phyloP scores from a whole-genome alignment of 2,797 vertebrate species.

The Gymnopithys bicolor region DNA sequence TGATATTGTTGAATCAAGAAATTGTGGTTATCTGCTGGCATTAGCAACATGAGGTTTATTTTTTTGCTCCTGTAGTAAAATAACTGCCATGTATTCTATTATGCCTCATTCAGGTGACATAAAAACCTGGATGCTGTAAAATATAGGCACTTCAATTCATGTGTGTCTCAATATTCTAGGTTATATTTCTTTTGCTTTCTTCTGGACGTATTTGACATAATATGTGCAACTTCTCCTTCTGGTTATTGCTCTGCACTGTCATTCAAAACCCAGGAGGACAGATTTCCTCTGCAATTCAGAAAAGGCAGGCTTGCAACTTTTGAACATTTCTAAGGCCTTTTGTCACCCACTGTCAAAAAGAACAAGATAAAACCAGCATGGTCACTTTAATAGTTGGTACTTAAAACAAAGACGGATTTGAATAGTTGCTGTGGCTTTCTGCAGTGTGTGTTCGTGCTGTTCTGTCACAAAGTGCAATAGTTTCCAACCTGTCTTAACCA shows the following conservation, averaged over 20 bases:
- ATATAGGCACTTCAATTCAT: neutral
- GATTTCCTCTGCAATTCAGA: conserved; percentile 4
- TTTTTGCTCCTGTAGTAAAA: neutral
- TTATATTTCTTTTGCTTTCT: neutral
- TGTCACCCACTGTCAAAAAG: conserved; percentile 30
- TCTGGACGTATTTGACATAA: neutral
- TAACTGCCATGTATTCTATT: neutral
- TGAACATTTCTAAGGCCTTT: conserved; percentile 42
- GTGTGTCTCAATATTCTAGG: neutral
- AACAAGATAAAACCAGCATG: conserved; percentile 42
- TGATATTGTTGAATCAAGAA: neutral
- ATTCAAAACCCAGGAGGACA: neutral
- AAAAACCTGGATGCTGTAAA: neutral
- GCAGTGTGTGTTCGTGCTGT: neutral
- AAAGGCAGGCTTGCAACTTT: conserved; percentile 29
- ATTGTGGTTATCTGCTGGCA: neutral
- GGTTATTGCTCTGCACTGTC: neutral
- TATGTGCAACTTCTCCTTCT: neutral
- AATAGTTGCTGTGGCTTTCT: neutral
- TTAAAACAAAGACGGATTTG: conserved; percentile 27
- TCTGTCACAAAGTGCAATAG: conserved; percentile 14
- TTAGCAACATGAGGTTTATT: neutral
- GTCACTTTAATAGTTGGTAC: conserved; percentile 37
- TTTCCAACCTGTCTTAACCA: conserved; percentile 42
- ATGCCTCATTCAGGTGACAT: neutral